A percentile compares a stretch with the other conserved stretches of the same genome.
phyloP scores from a whole-genome alignment of 2,888 invertebrate species.

The Oconnorella tubifera region DNA sequence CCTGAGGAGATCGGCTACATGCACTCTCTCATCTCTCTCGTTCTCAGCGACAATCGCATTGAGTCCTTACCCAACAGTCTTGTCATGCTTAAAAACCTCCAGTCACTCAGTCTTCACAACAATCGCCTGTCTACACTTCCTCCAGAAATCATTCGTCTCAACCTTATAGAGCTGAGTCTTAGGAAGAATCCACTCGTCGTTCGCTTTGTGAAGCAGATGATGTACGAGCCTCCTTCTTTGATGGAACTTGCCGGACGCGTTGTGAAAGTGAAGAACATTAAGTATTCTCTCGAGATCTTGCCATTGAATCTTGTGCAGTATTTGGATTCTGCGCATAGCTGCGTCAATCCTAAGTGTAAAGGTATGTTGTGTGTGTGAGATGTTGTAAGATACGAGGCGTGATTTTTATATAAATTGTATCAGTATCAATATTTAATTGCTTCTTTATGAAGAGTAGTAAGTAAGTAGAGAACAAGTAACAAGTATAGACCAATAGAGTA shows the following conservation, averaged over 20 bases:
- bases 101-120: conserved; percentile 84
- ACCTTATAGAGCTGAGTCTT: conserved; percentile 87
- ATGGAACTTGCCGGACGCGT: conserved; percentile 85
- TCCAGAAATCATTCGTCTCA: conserved; percentile 86
- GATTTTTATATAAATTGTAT: too few species aligned
- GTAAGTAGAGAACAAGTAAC: too few species aligned
- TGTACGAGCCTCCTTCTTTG: conserved; percentile 81
- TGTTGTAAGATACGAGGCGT: too few species aligned
- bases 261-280: conserved; percentile 72
- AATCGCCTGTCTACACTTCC: conserved; percentile 76
- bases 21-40: conserved; percentile 74
- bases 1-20: conserved; percentile 73
- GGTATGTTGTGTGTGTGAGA: too few species aligned
- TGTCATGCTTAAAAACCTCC: conserved; percentile 78
- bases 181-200: conserved; percentile 91
- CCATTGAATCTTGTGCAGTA: conserved; percentile 76
- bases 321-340: conserved; percentile 81
- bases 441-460: too few species aligned
- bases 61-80: conserved; percentile 78
- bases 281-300: conserved; percentile 67
- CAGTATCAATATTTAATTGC: too few species aligned
- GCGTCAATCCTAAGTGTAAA: conserved; percentile 94
- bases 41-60: conserved; percentile 85
- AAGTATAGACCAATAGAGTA: too few species aligned
- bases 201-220: conserved; percentile 90